These are phyloP conservation scores for Clarias magur DNA, from an alignment of 2,113 vertebrate species.

Conservation along the genomic window DNA sequence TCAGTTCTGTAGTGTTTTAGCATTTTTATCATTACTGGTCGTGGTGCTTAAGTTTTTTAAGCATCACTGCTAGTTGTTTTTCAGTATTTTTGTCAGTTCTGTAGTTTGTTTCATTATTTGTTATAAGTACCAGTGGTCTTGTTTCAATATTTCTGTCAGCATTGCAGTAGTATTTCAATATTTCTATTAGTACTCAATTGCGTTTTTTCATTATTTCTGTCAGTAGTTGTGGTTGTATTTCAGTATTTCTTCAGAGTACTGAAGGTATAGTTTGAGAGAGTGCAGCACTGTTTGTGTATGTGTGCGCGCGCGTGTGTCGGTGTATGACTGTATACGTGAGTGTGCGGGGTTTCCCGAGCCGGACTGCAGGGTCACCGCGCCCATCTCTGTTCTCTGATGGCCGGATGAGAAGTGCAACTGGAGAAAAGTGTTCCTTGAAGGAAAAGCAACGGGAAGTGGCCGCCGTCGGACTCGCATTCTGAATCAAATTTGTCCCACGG, in stretches of 20 bases:
- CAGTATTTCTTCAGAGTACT: not conserved
- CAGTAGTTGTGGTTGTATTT: not conserved
- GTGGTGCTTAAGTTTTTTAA: too few species aligned
- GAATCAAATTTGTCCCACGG: slow-evolving; percentile 19
- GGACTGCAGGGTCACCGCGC: slow-evolving; percentile 81
- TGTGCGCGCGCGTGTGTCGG: not conserved
- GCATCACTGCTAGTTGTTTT: not conserved
- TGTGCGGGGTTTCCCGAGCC: slow-evolving; percentile 77
- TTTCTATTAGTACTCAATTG: not conserved
- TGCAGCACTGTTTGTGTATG: not conserved
- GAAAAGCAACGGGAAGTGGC: slow-evolving; percentile 56
- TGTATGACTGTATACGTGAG: slow-evolving; percentile 25
- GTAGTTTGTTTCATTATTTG: not conserved
- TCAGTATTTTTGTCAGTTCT: not conserved
- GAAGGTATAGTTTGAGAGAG: not conserved
- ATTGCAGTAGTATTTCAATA: not conserved
- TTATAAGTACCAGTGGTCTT: not conserved
- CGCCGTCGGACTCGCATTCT: slow-evolving; percentile 30
- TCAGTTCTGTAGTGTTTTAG: not conserved
- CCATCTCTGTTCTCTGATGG: slow-evolving; percentile 76
- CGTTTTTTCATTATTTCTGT: not conserved
- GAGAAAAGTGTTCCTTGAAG: slow-evolving; percentile 55
- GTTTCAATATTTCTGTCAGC: not conserved
- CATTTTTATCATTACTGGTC: not conserved
- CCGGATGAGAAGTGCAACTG: slow-evolving; percentile 63